Base-by-base conservation (phyloP, 2,113 vertebrate species). In the Scortum barcoo region DNA sequence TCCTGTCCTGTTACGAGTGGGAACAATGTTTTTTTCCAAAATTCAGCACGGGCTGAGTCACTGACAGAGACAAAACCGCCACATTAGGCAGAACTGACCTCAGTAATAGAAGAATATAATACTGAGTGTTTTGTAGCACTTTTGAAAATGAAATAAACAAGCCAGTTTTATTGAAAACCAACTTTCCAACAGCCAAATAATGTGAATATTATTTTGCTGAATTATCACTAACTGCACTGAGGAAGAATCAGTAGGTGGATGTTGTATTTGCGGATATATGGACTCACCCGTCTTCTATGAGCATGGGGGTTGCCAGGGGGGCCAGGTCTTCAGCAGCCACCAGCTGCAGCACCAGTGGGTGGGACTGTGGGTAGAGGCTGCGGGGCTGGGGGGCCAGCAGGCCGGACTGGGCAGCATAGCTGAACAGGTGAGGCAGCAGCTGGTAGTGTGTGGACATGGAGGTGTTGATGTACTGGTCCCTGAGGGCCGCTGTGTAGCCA, bases 211-310 rank as follows among this genome's bases (percentile, higher is more conserved):
- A 3, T 17, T 30, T 1, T 60, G 30, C 17, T 46, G 14, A 46
- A 46, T 44, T 44, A 14, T 14, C 11, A 22, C 11, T 28, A 26
- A 7, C 30, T 17, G 44, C 36, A 40, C 3, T 14, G 40, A 28
- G 7, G 7, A 30, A 7, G 10, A 50, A 12, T 13, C 26, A 10
- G 19, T 68, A 14, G 24, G 10, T 38, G 8, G 12, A 6, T 3
- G 2, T 17, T 13, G n/a, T 1, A 46, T 16, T 6, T 19, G 12
- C 36, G 53, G 0, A 12, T 33, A 3, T 3, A 13, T 13, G 1
- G 1, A 81, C 97, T 95, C 87, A 99, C 98, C 97, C 98, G 5
- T 99, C 98, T 91, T 99, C 98, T 5, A 99, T 98, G 74, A 99
- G 96, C 98, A 99, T 99, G 0, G 98, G 98, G 0, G 98, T 99